Base-by-base conservation (phyloP, 2,797 vertebrate species). In the Ataeniobius toweri region DNA sequence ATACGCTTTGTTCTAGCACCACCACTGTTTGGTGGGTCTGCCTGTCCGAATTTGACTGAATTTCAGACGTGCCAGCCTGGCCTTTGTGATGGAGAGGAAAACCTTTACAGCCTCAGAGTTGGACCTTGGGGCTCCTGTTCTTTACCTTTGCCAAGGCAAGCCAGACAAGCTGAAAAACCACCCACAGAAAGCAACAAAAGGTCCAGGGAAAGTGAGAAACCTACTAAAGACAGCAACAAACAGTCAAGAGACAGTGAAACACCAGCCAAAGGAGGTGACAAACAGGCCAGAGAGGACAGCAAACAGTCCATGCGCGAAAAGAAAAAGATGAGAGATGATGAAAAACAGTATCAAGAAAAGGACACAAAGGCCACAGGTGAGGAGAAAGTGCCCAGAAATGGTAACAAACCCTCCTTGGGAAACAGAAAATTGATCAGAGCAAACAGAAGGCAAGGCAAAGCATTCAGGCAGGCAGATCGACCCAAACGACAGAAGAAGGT, bases 1-100 rank as follows among this genome's bases (percentile, higher is more conserved):
- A 94, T 97, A 0, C 96, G 98, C 3, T 93, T 94, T 0, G 96
- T 98, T 59, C 92, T 99, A 51, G 95, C 98, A 0, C 97, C 97
- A 0, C 97, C 98, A 0, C 96, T 97, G 77, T 99, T 98, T 0
- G 97, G 97, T 0, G 98, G 98, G 0, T 94, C 96, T 0, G 94
- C 95, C 28, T 99, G 98, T 68, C 97, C 96, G 0, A 99, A 99
- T 89, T 93, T 99, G 70, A 99, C 98, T 0, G 98, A 99, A 83
- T 98, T 98, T 84, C 96, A 96, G 84, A 93, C 95, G 2, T 99
- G 98, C 85, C 96, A 95, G 67, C 94, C 94, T 2, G 89, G 92
- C 1, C 82, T 88, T 0, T 99, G 98, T 0, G 22, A 94, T 1
- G 93, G 87, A 0, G 94, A 96, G 24, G 97, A 98, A 83, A 97